Evolutionary conservation across 2,113 vertebrate species (phyloP).

Genomic region (Bettongia penicillata): DNA sequence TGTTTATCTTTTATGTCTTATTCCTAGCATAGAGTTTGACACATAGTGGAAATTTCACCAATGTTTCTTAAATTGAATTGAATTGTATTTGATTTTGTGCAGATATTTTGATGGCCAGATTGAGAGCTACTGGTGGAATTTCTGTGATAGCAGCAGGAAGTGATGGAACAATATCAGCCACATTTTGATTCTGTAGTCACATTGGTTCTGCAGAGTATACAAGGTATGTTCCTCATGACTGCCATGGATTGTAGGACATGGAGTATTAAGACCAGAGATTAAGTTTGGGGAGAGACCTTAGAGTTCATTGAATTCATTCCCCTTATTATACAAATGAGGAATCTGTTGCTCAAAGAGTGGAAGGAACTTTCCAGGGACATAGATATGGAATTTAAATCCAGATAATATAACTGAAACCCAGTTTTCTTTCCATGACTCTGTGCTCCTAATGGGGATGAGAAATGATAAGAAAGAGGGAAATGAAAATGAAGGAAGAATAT

Average conservation of each 20-base stretch:
- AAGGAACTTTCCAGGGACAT: neutral
- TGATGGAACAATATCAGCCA: neutral
- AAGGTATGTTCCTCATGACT: neutral
- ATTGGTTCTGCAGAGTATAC: neutral
- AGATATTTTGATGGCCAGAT: neutral
- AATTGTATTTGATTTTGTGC: neutral
- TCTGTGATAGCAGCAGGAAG: neutral
- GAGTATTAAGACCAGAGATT: neutral
- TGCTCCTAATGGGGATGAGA: neutral
- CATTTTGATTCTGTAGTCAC: neutral
- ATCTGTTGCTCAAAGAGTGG: neutral
- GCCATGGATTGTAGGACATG: neutral
- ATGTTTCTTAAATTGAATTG: neutral
- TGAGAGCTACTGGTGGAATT: neutral
- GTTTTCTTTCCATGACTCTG: neutral
- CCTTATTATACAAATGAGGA: neutral
- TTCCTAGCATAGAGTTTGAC: too few relatives aligned
- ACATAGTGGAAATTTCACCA: neutral
- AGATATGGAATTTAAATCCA: neutral
- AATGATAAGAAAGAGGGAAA: neutral
- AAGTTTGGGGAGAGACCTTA: neutral
- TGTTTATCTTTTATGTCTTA: too few relatives aligned
- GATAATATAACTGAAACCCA: neutral
- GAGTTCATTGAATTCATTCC: neutral
- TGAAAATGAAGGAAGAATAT: neutral